Base-by-base conservation (phyloP, 2,888 invertebrate species). In the Phaonia tiefii region DNA sequence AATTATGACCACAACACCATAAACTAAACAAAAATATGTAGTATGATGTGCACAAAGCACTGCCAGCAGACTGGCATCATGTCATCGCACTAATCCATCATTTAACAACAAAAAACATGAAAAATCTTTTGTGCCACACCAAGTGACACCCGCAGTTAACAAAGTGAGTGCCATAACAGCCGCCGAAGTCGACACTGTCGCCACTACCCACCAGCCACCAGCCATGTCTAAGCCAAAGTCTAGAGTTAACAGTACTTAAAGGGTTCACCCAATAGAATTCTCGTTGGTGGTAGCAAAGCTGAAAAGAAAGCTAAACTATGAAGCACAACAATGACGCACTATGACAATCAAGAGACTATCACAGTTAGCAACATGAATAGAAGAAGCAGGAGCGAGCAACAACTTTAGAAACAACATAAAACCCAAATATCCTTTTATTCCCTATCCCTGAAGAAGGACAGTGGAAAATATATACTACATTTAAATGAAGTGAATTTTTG, bases 31-130 rank as follows among this genome's bases (percentile, higher is more conserved):
- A 63, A 63, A 63, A n/a, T n/a, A n/a, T n/a, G n/a, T 63, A 63
- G 39, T 63, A 63, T 63, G 63, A 63, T 39, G 63, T 63, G 42
- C 63, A 13, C 42, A 42, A 63, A 60, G 22, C 63, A 31, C 1
- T 63, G 63, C 42, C 13, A 39, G 42, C 39, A 42, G 15, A 63
- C 26, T 46, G 70, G 42, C 79, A 72, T 44, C 74, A 25, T 80
- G 56, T 58, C 74, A 82, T 42, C 80, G 37, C 71, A 79, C 72
- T 76, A 79, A 84, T 84, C 77, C 79, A 84, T 84, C 80, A 84
- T 75, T 81, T 77, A 74, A 20, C 3, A 31, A 8, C 7, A 66
- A 72, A 42, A 63, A 75, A 82, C 79, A 82, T 75, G 73, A 70
- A 80, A 82, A 79, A 81, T 83, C 63, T 79, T 76, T 83, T 82